Conservation (phyloP, 2,888 invertebrate species). For the Malachius bipustulatus region DNA sequence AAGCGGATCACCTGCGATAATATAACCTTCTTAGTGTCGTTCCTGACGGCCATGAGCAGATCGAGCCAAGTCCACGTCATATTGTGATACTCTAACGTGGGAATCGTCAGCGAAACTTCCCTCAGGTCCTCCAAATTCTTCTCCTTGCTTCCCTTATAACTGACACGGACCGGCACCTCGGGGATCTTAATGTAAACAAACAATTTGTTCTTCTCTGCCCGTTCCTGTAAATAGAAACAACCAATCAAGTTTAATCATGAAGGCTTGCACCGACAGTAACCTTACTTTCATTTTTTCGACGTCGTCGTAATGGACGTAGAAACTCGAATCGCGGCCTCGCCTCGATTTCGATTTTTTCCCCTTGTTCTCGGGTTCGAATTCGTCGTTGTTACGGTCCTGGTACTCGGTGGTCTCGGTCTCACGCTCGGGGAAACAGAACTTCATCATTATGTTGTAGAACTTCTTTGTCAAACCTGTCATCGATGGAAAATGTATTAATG, state of each 20-base stretch:
- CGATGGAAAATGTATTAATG: no score
- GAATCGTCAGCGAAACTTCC: conserved; percentile 86
- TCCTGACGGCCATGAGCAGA: conserved; percentile 88
- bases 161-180: conserved; percentile 72
- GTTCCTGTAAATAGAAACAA: conserved; percentile 50
- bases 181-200: conserved; percentile 99
- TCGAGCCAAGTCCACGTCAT: conserved; percentile 99
- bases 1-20: conserved; percentile 68
- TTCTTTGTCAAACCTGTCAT: conserved; percentile 73
- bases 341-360: conserved; percentile 39
- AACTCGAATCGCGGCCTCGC: conserved; percentile 69
- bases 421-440: conserved; percentile 94
- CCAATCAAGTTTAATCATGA: conserved; percentile 7
- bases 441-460: conserved; percentile 93
- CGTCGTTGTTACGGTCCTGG: conserved; percentile 43
- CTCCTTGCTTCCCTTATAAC: conserved; percentile 95
- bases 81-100: conserved; percentile 96
- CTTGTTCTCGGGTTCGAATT: conserved; percentile 44
- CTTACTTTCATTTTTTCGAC: conserved; percentile 91
- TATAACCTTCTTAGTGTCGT: conserved; percentile 77
- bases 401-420: conserved; percentile 74
- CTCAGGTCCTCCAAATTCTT: conserved; percentile 95
- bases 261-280: no score
- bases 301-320: conserved; percentile 86
- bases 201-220: conserved; percentile 96